Conservation (phyloP, 2,888 invertebrate species). For the Synergus itoensis region DNA sequence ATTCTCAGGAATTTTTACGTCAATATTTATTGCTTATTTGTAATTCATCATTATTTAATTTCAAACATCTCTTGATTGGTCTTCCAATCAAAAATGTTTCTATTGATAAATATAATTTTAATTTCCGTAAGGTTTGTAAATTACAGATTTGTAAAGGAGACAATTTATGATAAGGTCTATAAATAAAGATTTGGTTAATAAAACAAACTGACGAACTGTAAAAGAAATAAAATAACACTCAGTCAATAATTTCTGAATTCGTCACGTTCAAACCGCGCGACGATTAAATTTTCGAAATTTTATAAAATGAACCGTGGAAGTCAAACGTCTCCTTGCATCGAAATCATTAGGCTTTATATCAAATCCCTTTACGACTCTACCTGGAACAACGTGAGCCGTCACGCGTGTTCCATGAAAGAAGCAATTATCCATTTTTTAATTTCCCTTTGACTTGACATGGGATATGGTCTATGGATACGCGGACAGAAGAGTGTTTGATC, state of each 20-base stretch:
- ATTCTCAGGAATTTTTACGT: background rate
- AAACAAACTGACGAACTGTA: background rate
- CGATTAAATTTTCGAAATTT: conserved; percentile 25
- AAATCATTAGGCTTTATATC: conserved; percentile 73
- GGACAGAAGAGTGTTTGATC: conserved; percentile 72
- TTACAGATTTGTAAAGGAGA: background rate
- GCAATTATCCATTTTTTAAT: conserved; percentile 75
- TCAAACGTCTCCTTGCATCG: conserved; percentile 48
- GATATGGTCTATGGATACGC: conserved; percentile 66
- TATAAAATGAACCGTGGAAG: conserved; percentile 34
- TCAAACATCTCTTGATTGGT: background rate
- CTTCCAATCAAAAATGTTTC: too few relatives aligned
- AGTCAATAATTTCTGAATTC: background rate
- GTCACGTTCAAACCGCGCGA: background rate
- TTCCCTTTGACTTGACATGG: conserved; percentile 70
- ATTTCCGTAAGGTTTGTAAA: background rate
- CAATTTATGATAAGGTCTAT: background rate
- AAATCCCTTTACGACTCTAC: conserved; percentile 73
- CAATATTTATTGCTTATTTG: background rate
- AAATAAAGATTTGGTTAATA: background rate
- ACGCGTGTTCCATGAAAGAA: conserved; percentile 65
- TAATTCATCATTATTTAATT: background rate
- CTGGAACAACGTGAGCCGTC: conserved; percentile 68
- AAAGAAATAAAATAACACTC: background rate
- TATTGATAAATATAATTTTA: too few relatives aligned